Base-by-base conservation (phyloP, 2,113 vertebrate genomes). In the Holacanthus passer region DNA sequence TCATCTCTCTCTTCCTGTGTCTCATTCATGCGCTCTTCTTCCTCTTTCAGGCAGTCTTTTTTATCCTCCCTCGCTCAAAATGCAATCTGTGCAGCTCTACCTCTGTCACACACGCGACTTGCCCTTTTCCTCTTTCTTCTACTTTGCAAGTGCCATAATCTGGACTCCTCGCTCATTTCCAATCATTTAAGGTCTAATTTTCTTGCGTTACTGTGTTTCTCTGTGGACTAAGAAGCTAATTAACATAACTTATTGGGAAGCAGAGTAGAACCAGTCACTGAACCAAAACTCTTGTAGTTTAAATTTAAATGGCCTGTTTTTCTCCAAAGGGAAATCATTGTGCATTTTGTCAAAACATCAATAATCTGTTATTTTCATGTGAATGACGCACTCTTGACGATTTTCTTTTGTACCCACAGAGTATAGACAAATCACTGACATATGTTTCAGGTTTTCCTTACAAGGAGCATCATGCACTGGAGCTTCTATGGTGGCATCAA, bases 221-320 rank as follows among this genome's bases (percentile, higher is more conserved):
- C 85, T 63, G 76, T 63, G 76, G 84, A 88, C 80, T 66, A 64
- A 73, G 66, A 72, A 59, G 68, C 83, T 88, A 90, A 93, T 90
- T 73, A 85, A 84, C 50, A 66, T 79, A 71, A 77, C 48, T 79
- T 76, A 82, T 66, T 76, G 72, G 47, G 41, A 77, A 82, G 47
- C 82, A 74, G 43, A 74, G 78, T 41, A 68, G 50, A 81, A 75
- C 73, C 73, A 81, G 69, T 60, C 65, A 64, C 66, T 85, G 70
- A 90, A 79, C 60, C 84, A 83, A 83, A 83, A 82, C 48, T 76
- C 27, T 52, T 75, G 63, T 73, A 56, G 70, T 78, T 84, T 71
- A 63, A 83, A 89, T 89, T 84, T 50, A 89, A 87, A 82, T 53
- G 73, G 82, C 79, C 79, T 91, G 89, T 85, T 91, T 91, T 89